Base-by-base conservation (phyloP, 23 tunicate species). In the Diplosoma virens region DNA sequence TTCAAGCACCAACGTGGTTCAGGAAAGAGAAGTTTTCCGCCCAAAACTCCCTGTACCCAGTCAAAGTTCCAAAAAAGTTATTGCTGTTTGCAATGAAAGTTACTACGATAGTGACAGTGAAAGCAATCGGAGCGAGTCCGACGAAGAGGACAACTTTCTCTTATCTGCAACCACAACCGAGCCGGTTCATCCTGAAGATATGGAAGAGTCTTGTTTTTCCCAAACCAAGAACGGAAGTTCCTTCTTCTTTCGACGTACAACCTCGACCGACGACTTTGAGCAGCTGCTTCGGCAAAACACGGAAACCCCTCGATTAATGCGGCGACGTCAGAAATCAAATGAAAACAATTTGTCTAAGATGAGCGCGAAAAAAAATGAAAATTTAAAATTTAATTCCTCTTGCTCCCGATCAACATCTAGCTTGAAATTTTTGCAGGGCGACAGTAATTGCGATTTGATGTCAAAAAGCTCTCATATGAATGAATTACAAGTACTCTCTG, bases 201-300 rank as follows among this genome's bases (percentile, higher is more conserved):
- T 81, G 86, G 71, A 73, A 41, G 75, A 59, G 33, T 41, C 25
- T 32, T 63, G 56, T 45, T 16, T 17, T 4, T 7, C 29, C 22
- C 76, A 25, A 20, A 35, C 9, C 6, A 25, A 24, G 25, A 63
- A 53, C 3, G 30, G 30, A 22, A 47, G n/a, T 36, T 80, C 76
- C 29, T 58, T 92, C 59, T 85, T 92, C 52, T 86, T 92, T 52
- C 68, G 86, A 35, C 77, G 97, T 1, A 92, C 97, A 22, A 71
- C 85, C 3, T 92, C 97, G 24, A 92, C 97, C 2, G 87, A 81
- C 60, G 85, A 83, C 52, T 92, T 92, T 46, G 87, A 85, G 55
- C 86, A 85, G 16, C 81, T 92, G 9, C 64, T 92, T 32, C 67
- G 33, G 34, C 50, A 78, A 35, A 66, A 67, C 23, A 81, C 72